Evolutionary conservation across 2,888 invertebrate genomes (phyloP).

Genomic region (Diarsia mendica): DNA sequence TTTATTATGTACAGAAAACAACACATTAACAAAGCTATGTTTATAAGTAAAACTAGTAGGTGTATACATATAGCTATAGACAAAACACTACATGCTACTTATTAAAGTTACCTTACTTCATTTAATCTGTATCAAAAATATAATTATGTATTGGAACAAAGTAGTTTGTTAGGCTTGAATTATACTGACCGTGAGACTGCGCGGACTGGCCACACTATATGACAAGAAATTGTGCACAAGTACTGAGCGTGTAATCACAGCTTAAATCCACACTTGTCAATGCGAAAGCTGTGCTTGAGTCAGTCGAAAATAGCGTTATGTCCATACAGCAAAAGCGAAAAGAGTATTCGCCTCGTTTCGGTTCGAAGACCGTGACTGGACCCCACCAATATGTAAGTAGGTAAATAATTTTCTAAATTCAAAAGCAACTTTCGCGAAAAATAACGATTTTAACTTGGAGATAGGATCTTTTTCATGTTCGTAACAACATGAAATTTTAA

Average conservation of each 20-base stretch:
- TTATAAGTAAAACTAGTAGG: conserved; percentile 43
- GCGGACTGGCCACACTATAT: neutral
- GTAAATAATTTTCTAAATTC: too few species aligned
- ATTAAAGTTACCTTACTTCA: conserved; percentile 43
- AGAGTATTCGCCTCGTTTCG: neutral
- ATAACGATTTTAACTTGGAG: too few species aligned
- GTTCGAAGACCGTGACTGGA: too few species aligned
- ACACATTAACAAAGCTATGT: conserved; percentile 34
- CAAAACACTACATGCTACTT: conserved; percentile 50
- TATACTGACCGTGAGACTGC: conserved; percentile 1
- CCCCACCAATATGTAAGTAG: too few species aligned
- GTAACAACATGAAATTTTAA: too few species aligned
- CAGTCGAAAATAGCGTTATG: neutral
- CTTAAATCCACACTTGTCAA: neutral
- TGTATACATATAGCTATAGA: conserved; percentile 50
- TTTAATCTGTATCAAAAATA: conserved; percentile 64
- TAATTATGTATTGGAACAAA: conserved; percentile 56
- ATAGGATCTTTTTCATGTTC: too few species aligned
- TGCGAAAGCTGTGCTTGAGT: neutral
- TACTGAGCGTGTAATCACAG: neutral
- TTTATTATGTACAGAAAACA: conserved; percentile 52
- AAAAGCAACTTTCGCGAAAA: too few species aligned
- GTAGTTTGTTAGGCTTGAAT: conserved; percentile 35
- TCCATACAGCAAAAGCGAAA: neutral
- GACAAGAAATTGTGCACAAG: neutral